A percentile compares a stretch with the other conserved stretches of the same genome.
Conservation (phyloP, 2,113 vertebrate species). For the Tachysurus vachellii region DNA sequence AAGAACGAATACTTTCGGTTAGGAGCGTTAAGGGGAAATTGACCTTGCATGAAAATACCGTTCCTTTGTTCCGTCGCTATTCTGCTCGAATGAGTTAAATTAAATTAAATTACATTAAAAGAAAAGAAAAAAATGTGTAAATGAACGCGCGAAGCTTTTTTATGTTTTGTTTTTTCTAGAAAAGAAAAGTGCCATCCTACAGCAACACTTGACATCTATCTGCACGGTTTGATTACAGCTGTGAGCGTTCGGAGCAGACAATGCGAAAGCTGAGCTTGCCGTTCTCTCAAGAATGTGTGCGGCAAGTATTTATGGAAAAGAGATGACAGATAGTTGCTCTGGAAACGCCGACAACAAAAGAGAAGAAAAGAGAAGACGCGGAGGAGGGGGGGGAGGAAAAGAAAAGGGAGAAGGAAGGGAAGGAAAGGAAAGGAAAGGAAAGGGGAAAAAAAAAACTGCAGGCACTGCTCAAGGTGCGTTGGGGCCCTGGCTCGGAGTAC, state of each 20-base stretch:
- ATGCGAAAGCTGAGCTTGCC: slow-evolving; percentile 46
- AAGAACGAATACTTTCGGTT: slow-evolving; percentile 4
- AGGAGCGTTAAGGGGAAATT: background rate
- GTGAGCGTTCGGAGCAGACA: slow-evolving; percentile 36
- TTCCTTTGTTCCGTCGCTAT: background rate
- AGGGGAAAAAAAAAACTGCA: slow-evolving; percentile 61
- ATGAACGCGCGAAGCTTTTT: background rate
- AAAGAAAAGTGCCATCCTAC: background rate
- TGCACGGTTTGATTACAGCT: slow-evolving; percentile 31
- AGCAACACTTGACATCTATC: slow-evolving; percentile 10
- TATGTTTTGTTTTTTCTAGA: background rate
- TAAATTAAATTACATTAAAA: background rate
- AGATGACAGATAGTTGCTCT: slow-evolving; percentile 77
- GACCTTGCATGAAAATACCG: slow-evolving; percentile 21
- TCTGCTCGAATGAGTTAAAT: background rate
- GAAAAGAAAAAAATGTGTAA: slow-evolving; percentile 5
- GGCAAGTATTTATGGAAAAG: slow-evolving; percentile 60
- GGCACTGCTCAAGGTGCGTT: slow-evolving; percentile 78
- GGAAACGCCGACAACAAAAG: slow-evolving; percentile 79
- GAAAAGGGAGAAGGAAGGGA: slow-evolving; percentile 4
- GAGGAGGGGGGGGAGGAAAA: background rate
- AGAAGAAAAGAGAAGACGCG: slow-evolving; percentile 27
- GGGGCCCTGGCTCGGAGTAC: slow-evolving; percentile 80
- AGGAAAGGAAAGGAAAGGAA: slow-evolving; percentile 2
- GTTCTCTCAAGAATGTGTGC: slow-evolving; percentile 47